These are phyloP conservation scores for Pseudomugil tenellus DNA, from an alignment of 2,797 vertebrate genomes.

Conservation along the genomic window DNA sequence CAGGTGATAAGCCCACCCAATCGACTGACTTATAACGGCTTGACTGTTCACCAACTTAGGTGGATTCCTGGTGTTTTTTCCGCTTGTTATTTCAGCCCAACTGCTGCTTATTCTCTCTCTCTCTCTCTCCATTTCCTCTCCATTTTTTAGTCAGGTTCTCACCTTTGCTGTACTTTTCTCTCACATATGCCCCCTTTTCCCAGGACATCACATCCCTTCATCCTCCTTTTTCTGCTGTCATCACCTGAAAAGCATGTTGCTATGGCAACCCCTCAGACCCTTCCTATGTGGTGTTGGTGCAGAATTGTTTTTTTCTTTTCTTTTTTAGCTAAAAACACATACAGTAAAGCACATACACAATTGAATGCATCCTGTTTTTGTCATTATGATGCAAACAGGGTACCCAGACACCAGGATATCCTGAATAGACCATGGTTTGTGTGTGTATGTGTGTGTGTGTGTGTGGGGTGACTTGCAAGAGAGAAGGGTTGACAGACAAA, in stretches of 20 bases:
- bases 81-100: neutral
- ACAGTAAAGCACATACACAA: conserved; percentile 9
- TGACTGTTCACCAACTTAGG: conserved; percentile 5
- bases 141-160: conserved; percentile 1
- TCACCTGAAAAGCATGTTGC: conserved; percentile 58
- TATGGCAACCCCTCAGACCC: conserved; percentile 62
- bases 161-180: neutral
- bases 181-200: conserved; percentile 1
- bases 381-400: conserved; percentile 42
- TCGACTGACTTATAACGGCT: conserved; percentile 41
- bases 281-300: conserved; percentile 53
- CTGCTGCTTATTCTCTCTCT: neutral
- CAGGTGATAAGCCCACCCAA: conserved; percentile 17
- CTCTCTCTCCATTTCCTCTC: neutral
- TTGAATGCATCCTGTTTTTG: conserved; percentile 64
- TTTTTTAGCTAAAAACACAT: conserved; percentile 14
- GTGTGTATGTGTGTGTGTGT: conserved; percentile 7
- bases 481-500: conserved; percentile 12
- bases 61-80: neutral
- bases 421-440: conserved; percentile 33
- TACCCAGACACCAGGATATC: conserved; percentile 68
- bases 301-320: conserved; percentile 21
- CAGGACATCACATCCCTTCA: conserved; percentile 24
- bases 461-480: no score
- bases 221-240: conserved; percentile 42